A percentile compares a stretch with the other conserved stretches of the same genome.
Conservation (phyloP, 2,113 vertebrate species). For the Syrrhaptes paradoxus region DNA sequence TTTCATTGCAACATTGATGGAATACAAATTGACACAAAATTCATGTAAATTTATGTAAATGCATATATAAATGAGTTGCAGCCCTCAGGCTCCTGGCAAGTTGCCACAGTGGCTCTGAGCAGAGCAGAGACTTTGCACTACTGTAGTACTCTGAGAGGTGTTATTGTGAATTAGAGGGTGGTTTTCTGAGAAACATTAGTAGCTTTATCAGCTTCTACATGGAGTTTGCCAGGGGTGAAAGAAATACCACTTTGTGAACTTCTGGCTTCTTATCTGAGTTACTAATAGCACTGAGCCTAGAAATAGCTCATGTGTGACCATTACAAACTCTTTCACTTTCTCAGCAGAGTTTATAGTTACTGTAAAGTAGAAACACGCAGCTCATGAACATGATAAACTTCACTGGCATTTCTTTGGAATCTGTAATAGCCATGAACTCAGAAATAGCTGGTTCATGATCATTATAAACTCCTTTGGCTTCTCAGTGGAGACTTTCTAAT, state of each 20-base stretch:
- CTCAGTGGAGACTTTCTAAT: constrained; percentile 32
- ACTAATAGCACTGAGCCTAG: constrained; percentile 19
- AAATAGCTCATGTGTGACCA: constrained; percentile 57
- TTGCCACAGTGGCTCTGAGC: constrained; percentile 55
- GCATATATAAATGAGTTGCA: constrained; percentile 66
- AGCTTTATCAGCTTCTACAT: constrained; percentile 45
- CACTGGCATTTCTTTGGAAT: constrained; percentile 1
- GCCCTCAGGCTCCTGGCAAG: constrained; percentile 65
- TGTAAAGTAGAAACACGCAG: constrained; percentile 4
- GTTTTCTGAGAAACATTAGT: constrained; percentile 50
- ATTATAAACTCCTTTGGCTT: constrained; percentile 54
- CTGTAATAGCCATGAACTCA: constrained; percentile 36
- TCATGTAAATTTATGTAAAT: constrained; percentile 73
- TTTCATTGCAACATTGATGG: constrained; percentile 32
- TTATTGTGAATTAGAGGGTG: constrained; percentile 52
- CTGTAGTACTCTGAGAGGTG: constrained; percentile 44
- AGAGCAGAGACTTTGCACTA: constrained; percentile 47
- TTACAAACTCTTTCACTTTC: constrained; percentile 43
- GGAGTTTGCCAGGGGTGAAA: constrained; percentile 36
- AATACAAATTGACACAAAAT: constrained; percentile 63
- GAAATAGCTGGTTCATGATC: constrained; percentile 32
- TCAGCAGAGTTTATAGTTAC: constrained; percentile 29
- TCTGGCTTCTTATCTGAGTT: constrained; percentile 43
- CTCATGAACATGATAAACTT: constrained; percentile 36
- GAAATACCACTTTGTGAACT: constrained; percentile 62